Percentiles rank a stretch among this genome's conserved stretches.
phyloP scores from a whole-genome alignment of 1,140 invertebrate species.

The Platorchestia sp. region DNA sequence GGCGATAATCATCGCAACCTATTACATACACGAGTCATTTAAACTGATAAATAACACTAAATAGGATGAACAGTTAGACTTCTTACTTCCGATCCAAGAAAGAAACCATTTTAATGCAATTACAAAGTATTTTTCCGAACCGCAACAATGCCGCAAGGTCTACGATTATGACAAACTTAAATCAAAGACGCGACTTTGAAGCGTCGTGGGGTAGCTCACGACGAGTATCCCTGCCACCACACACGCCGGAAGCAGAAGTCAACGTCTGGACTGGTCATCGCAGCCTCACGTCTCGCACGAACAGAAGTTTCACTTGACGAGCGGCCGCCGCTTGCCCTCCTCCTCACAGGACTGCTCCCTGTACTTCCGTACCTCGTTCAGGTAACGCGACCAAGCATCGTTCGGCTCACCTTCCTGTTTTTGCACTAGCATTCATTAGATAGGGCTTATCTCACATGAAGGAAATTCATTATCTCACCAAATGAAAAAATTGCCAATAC shows the following conservation, averaged over 20 bases:
- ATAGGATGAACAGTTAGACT: background rate
- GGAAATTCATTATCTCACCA: background rate
- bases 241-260: background rate
- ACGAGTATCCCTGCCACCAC: background rate
- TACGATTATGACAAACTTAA: no score
- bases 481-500: background rate
- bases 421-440: background rate
- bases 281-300: background rate
- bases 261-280: background rate
- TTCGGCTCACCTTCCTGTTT: slow-evolving; percentile 74
- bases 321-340: slow-evolving; percentile 86
- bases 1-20: background rate
- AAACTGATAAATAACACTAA: background rate
- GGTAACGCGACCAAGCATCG: slow-evolving; percentile 92
- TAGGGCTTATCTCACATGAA: background rate
- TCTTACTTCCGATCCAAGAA: background rate
- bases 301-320: slow-evolving; percentile 83
- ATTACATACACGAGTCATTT: background rate
- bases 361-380: slow-evolving; percentile 93
- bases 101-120: background rate
- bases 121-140: background rate
- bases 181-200: no score
- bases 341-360: slow-evolving; percentile 92
- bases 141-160: background rate
- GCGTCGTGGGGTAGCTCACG: no score